Conservation (phyloP, 1,140 invertebrate genomes). For the Calycopis cecrops region DNA sequence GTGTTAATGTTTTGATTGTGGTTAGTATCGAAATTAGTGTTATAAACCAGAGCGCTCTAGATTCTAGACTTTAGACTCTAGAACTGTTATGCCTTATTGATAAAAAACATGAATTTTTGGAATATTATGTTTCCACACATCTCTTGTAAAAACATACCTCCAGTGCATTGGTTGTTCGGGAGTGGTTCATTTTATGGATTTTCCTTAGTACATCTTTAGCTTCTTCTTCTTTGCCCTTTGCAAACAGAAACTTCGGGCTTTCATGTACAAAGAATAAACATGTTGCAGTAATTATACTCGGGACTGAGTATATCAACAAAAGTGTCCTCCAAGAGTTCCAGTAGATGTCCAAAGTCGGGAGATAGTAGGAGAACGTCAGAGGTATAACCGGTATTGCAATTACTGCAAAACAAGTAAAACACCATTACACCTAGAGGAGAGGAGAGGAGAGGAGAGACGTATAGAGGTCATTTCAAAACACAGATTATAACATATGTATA, state of each 20-base stretch:
- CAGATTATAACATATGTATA: too few species aligned
- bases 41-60: too few species aligned
- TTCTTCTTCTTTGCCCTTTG: slow-evolving; percentile 35
- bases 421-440: background rate
- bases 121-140: too few species aligned
- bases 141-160: slow-evolving; percentile 28
- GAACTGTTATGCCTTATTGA: too few species aligned
- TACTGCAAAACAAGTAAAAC: slow-evolving; percentile 31
- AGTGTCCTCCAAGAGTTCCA: slow-evolving; percentile 57
- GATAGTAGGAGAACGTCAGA: slow-evolving; percentile 40
- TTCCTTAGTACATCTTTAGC: slow-evolving; percentile 37
- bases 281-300: slow-evolving; percentile 31
- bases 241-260: slow-evolving; percentile 47
- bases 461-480: too few species aligned
- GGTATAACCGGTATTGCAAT: slow-evolving; percentile 53
- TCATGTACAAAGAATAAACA: slow-evolving; percentile 43
- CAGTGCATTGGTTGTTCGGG: slow-evolving; percentile 25
- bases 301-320: slow-evolving; percentile 40
- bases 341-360: slow-evolving; percentile 41
- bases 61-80: too few species aligned
- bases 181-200: slow-evolving; percentile 39
- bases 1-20: too few species aligned
- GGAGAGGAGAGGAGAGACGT: too few species aligned
- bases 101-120: too few species aligned
- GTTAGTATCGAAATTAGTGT: too few species aligned